Evolutionary conservation across 1,140 invertebrate species (phyloP), one percentile per base, ranked within the genome.

Genomic region (Nylanderia fulva): DNA sequence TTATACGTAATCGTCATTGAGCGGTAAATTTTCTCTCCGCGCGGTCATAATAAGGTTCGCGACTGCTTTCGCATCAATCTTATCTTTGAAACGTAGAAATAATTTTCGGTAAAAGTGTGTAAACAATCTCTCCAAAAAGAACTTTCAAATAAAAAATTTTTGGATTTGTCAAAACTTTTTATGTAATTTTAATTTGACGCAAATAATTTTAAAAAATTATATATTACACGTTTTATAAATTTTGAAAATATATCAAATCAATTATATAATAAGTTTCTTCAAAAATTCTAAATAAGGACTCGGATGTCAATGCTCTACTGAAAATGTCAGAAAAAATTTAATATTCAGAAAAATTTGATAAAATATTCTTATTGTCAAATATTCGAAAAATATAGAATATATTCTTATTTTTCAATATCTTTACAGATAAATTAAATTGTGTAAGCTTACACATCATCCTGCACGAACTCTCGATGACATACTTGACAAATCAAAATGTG

Each of bases 401-500:
- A n/a, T n/a, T n/a, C n/a, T n/a, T n/a, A n/a, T n/a, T n/a, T n/a
- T n/a, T n/a, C n/a, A 2, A 75, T 48, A 45, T 48, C 15, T 64
- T 64, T 36, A 24, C 45, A 24, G 24, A 60, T 27, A 29, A n/a
- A 0, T 42, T n/a, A n/a, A 39, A 52, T 39, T 56, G 11, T 39
- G 18, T 33, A 52, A 71, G 61, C 5, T n/a, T 15, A 39, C 2
- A 24, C 1, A 18, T 27, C 7, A 33, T 61, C n/a, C 11, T 6
- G 64, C 5, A 33, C 8, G 8, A 3, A 36, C 24, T 69, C 11
- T 18, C 42, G 74, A 36, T 72, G 77, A 82, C 77, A 72, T 27
- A 72, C 77, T 33, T 52, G 66, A 82, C 45, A 82, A 82, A 82
- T 82, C 77, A 52, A 36, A 71, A 58, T 72, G 77, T 72, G 77